These are phyloP conservation scores for Xiphydria camelus DNA, from an alignment of 2,888 invertebrate species.

Conservation along the genomic window DNA sequence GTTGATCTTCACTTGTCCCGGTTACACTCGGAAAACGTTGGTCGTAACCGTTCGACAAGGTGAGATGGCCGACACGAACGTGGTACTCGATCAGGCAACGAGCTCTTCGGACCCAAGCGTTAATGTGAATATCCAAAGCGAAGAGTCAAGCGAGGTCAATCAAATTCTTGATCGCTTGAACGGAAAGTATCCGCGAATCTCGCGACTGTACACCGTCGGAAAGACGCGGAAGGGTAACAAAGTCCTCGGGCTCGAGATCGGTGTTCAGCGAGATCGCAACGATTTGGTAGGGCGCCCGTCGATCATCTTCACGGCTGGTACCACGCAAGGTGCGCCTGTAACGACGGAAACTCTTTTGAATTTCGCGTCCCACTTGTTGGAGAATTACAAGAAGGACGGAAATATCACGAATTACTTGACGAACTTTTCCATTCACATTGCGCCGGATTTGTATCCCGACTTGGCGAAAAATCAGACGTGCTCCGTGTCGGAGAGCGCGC, in stretches of 20 bases:
- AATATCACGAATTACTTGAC: constrained; percentile 37
- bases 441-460: constrained; percentile 44
- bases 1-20: constrained; percentile 65
- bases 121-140: not conserved
- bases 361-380: constrained; percentile 43
- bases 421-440: constrained; percentile 45
- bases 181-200: constrained; percentile 40
- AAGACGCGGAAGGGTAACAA: constrained; percentile 30
- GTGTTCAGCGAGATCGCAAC: constrained; percentile 27
- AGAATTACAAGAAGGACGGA: constrained; percentile 34
- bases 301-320: constrained; percentile 45
- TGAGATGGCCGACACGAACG: constrained; percentile 50
- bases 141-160: constrained; percentile 26
- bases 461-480: constrained; percentile 31
- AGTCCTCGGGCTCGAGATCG: constrained; percentile 46
- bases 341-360: constrained; percentile 45
- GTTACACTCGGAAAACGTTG: constrained; percentile 62
- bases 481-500: constrained; percentile 22
- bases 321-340: constrained; percentile 41
- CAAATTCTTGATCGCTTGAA: constrained; percentile 40
- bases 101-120: constrained; percentile 9
- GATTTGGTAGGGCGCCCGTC: constrained; percentile 33
- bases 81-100: constrained; percentile 34
- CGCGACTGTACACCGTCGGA: constrained; percentile 43
- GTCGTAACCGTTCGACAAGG: constrained; percentile 57